These are phyloP conservation scores for Larimichthys crocea DNA, from an alignment of 2,113 vertebrate genomes.

Conservation along the genomic window DNA sequence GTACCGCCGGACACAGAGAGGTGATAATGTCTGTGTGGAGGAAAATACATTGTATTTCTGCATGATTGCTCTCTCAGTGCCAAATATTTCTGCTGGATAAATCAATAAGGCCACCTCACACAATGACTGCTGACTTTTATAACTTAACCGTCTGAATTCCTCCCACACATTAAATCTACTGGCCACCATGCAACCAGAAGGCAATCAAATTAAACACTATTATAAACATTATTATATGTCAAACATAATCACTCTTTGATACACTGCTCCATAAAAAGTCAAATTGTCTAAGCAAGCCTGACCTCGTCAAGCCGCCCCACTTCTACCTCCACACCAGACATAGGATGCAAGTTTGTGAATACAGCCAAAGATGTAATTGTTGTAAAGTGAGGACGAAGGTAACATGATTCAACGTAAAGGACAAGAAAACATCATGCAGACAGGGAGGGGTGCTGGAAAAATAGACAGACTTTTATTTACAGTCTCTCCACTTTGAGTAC, in stretches of 20 bases:
- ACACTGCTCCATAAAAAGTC: background rate
- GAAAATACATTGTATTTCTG: slow-evolving; percentile 7
- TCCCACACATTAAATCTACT: background rate
- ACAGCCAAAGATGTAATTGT: background rate
- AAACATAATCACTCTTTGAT: background rate
- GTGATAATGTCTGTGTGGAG: slow-evolving; percentile 28
- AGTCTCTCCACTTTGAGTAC: no score
- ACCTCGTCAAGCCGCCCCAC: background rate
- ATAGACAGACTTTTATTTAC: no score
- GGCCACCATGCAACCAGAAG: background rate
- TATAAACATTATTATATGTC: background rate
- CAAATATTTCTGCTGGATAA: slow-evolving; percentile 5
- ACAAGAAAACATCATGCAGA: no score
- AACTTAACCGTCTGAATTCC: background rate
- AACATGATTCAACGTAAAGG: no score
- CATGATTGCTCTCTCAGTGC: slow-evolving; percentile 7
- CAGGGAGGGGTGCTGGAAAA: no score
- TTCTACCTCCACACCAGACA: background rate
- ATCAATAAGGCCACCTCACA: slow-evolving; percentile 6
- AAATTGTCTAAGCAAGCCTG: slow-evolving; percentile 4
- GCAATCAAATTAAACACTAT: background rate
- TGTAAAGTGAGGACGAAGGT: no score
- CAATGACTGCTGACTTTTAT: slow-evolving; percentile 2
- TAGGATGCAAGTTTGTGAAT: background rate
- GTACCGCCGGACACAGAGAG: slow-evolving; percentile 21